phyloP scores from a whole-genome alignment of 2,797 vertebrate species.

The Malurus splendens region DNA sequence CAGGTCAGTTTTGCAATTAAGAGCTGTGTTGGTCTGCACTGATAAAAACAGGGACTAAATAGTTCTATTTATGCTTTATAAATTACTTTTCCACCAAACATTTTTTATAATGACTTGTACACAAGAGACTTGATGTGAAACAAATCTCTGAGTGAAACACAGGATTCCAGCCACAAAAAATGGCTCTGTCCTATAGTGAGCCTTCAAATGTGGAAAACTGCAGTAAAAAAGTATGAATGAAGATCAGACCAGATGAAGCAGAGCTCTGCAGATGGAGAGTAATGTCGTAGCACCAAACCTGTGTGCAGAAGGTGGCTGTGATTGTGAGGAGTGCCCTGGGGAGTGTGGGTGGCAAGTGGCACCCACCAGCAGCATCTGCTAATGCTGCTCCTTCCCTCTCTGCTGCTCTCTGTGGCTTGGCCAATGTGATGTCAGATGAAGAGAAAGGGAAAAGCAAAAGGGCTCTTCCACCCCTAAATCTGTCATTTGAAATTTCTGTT shows the following conservation, averaged over 20 bases:
- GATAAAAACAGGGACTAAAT: conserved; percentile 15
- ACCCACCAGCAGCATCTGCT: neutral
- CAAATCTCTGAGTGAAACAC: neutral
- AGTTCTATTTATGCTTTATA: neutral
- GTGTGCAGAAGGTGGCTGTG: neutral
- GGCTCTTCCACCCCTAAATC: neutral
- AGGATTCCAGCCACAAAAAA: neutral
- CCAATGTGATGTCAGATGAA: neutral
- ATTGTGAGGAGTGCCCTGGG: neutral
- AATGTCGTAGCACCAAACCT: neutral
- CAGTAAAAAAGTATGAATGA: neutral
- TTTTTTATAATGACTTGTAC: neutral
- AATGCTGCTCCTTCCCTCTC: neutral
- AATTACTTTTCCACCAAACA: neutral
- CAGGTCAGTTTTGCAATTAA: conserved; percentile 38
- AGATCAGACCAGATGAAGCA: neutral
- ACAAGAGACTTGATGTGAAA: neutral
- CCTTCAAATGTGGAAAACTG: neutral
- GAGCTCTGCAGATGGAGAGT: neutral
- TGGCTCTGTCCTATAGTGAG: neutral
- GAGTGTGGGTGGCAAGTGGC: rapidly evolving
- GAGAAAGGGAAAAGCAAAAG: neutral
- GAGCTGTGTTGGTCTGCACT: conserved; percentile 3
- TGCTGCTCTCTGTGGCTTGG: neutral
- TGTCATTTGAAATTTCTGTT: neutral